Conservation (phyloP, 2,888 invertebrate genomes). For the Drosophila acutilabella region DNA sequence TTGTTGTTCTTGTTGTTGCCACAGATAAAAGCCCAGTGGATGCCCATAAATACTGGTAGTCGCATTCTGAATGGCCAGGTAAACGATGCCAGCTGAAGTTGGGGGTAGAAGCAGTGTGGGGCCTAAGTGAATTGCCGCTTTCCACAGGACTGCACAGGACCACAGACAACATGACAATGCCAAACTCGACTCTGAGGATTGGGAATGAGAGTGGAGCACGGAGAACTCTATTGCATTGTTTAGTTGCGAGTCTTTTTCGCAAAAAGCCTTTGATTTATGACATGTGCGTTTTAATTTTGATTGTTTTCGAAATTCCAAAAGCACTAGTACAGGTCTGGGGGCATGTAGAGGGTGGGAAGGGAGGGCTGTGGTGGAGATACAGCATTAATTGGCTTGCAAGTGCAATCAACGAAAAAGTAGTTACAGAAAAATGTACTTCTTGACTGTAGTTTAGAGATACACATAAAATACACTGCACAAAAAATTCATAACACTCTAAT, state of each 20-base stretch:
- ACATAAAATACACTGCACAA: background rate
- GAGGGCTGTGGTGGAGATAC: constrained; percentile 34
- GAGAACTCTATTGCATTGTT: constrained; percentile 67
- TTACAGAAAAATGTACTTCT: background rate
- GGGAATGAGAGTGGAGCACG: background rate
- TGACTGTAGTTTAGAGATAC: background rate
- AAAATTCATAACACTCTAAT: too few relatives aligned
- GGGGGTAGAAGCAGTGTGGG: constrained; percentile 6
- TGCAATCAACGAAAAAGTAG: constrained; percentile 40
- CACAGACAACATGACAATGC: constrained; percentile 63
- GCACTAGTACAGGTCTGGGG: background rate
- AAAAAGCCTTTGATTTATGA: constrained; percentile 76
- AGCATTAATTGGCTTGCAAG: constrained; percentile 56
- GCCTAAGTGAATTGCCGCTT: constrained; percentile 76
- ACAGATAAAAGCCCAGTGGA: constrained; percentile 72
- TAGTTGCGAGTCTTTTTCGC: constrained; percentile 50
- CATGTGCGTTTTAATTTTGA: constrained; percentile 74
- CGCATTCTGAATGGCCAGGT: constrained; percentile 66
- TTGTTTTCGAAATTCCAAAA: constrained; percentile 49
- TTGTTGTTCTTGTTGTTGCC: constrained; percentile 10
- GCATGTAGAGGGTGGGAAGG: background rate
- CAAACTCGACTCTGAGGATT: constrained; percentile 33
- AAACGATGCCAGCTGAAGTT: constrained; percentile 67
- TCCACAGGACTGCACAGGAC: constrained; percentile 36
- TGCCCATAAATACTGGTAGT: constrained; percentile 77